phyloP scores from a whole-genome alignment of 1,140 invertebrate species.

The Mesaphorura yosii region DNA sequence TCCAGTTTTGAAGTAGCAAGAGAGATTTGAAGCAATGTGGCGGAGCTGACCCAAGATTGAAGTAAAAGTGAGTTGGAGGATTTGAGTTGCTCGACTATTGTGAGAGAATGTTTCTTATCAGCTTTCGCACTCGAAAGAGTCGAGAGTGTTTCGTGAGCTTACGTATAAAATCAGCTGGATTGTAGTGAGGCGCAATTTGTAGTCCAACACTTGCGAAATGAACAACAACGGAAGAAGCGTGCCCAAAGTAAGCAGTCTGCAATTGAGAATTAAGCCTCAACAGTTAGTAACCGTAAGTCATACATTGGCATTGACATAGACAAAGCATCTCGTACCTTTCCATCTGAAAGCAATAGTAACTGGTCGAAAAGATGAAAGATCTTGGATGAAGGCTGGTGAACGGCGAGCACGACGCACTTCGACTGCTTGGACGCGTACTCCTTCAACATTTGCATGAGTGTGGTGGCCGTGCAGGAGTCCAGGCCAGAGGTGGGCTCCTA shows the following conservation, averaged over 20 bases:
- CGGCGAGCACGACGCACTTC: slow-evolving; percentile 68
- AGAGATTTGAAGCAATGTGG: too few relatives aligned
- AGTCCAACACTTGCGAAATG: slow-evolving; percentile 64
- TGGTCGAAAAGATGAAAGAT: slow-evolving; percentile 80
- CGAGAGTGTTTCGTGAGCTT: slow-evolving; percentile 41
- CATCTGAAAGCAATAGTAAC: slow-evolving; percentile 60
- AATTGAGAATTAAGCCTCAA: slow-evolving; percentile 26
- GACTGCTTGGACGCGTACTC: slow-evolving; percentile 61
- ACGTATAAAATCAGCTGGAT: slow-evolving; percentile 78
- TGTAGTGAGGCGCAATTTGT: slow-evolving; percentile 63
- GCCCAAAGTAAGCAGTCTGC: slow-evolving; percentile 67
- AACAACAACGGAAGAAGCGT: slow-evolving; percentile 58
- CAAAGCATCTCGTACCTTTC: slow-evolving; percentile 41
- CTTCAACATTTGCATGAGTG: slow-evolving; percentile 60
- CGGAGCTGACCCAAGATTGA: slow-evolving; percentile 19
- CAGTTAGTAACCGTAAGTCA: slow-evolving; percentile 1
- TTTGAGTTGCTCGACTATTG: slow-evolving; percentile 3
- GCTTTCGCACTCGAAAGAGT: too few relatives aligned
- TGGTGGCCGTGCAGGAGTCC: slow-evolving; percentile 68
- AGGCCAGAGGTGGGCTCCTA: slow-evolving; percentile 77
- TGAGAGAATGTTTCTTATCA: too few relatives aligned
- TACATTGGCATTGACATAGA: not conserved
- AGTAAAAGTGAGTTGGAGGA: slow-evolving; percentile 6
- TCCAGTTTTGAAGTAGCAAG: too few relatives aligned
- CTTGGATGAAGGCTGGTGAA: slow-evolving; percentile 77